Conservation (phyloP, 2,797 vertebrate species). For the Synanceia verrucosa region DNA sequence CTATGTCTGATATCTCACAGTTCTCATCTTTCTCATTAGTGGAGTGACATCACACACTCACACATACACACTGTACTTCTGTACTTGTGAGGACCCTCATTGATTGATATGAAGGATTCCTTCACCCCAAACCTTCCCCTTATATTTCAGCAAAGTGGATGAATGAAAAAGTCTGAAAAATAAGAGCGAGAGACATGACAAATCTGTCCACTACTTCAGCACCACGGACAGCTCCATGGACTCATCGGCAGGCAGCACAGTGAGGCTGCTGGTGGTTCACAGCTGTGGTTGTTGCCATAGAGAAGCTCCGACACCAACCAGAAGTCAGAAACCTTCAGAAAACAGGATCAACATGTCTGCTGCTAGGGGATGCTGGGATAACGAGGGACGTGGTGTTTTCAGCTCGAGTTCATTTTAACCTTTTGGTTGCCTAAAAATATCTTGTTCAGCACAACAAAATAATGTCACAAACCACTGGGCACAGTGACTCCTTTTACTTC, state of each 20-base stretch:
- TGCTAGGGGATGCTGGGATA: too few species aligned
- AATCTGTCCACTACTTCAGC: neutral
- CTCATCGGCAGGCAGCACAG: neutral
- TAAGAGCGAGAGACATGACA: neutral
- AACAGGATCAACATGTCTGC: neutral
- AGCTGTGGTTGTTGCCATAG: too few species aligned
- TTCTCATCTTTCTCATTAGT: slow-evolving; percentile 12
- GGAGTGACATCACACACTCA: neutral
- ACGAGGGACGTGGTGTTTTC: neutral
- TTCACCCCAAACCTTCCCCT: neutral
- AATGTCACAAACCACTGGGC: too few species aligned
- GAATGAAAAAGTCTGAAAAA: too few species aligned
- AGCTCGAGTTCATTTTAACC: too few species aligned
- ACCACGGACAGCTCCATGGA: neutral
- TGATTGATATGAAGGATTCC: neutral
- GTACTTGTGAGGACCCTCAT: neutral
- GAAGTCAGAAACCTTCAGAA: too few species aligned
- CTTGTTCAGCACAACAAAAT: too few species aligned
- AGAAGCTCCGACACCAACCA: too few species aligned
- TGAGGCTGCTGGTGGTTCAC: neutral
- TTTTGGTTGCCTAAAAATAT: too few species aligned
- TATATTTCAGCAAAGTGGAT: neutral
- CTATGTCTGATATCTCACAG: slow-evolving; percentile 7
- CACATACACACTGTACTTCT: neutral
- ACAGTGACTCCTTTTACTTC: neutral